Evolutionary conservation across 2,113 vertebrate species (phyloP), one percentile per base, ranked within the genome.

Genomic region (Paracanthobrama guichenoti): DNA sequence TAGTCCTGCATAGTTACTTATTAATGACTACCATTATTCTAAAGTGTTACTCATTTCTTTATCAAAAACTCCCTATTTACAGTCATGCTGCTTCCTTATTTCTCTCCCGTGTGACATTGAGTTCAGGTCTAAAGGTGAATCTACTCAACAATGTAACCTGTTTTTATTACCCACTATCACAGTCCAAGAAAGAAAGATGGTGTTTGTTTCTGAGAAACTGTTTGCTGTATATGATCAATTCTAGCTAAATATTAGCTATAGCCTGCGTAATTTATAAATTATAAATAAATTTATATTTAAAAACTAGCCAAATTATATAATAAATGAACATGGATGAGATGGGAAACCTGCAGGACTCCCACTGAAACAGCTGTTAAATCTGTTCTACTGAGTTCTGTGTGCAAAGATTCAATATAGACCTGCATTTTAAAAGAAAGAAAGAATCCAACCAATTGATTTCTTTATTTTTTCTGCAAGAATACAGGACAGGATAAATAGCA

Each of bases 81-180:
- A 26, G 31, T 12, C 5, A 48, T 50, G 14, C 8, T 2, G 6
- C 69, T 64, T 85, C 78, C 57, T 75, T 1, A 22, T 57, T 81
- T 85, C 3, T 22, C 46, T 81, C 44, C 31, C 57, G 31, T 57
- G 46, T 31, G 73, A 76, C 24, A 26, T 6, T 24, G 1, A 55
- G 39, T 48, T 72, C 13, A 74, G 10, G 48, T 77, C 39, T 66
- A 77, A 77, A 86, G 84, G 62, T 82, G 28, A 59, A 26, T 44
- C 28, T 18, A 46, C 35, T 72, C 35, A 39, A 39, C 80, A 59
- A 82, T 76, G 18, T 16, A 60, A 26, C 13, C 35, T 48, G 59
- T 18, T 66, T 69, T 72, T 72, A 26, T 46, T 57, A 6, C 16
- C 28, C 18, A 22, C 20, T 57, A 57, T 76, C n/a, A 57, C 24